Evolutionary conservation across 2,113 vertebrate genomes (phyloP), one percentile per base, ranked within the genome.

Genomic region (Myrmecophaga tridactyla): DNA sequence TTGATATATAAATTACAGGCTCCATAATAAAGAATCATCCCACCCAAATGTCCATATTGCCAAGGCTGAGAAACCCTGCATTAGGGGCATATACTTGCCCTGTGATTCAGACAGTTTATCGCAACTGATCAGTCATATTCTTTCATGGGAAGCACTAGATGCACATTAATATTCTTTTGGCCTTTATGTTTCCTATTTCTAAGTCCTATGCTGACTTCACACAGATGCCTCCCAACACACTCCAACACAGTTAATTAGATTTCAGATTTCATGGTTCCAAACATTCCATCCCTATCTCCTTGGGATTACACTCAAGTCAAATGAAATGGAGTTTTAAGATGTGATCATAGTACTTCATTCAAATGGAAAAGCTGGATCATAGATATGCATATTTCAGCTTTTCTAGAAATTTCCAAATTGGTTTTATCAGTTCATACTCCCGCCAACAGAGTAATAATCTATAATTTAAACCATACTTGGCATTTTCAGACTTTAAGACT

Each of bases 371-470:
- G 3, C 15, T 84, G 14, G 3, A 34, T 75, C 48, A 83, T 9
- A 29, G 0, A 73, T n/a, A 48, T 7, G 2, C 11, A 7, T 86
- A 83, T 56, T 89, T 89, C 48, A 83, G 23, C 69, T 53, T 96
- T 90, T 82, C 39, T 39, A 93, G 60, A 91, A 65, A 86, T 53
- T 89, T 56, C 23, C 80, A 43, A 46, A n/a, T 72, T 46, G 18
- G 4, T 25, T 77, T 9, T 86, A n/a, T 73, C 6, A 14, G 3
- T 53, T 70, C 48, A 43, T 12, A 46, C 6, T 36, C 20, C 29
- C 39, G 41, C n/a, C 41, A 84, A 53, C 13, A 77, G 18, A 65
- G 9, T 63, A 90, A 72, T 90, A 58, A 23, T 78, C 46, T 27
- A 21, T 39, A 73, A 46, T 12, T 25, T 25, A 67, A 90, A 3